These are phyloP conservation scores for Nymphalis urticae DNA, from an alignment of 2,888 invertebrate genomes.

Conservation along the genomic window DNA sequence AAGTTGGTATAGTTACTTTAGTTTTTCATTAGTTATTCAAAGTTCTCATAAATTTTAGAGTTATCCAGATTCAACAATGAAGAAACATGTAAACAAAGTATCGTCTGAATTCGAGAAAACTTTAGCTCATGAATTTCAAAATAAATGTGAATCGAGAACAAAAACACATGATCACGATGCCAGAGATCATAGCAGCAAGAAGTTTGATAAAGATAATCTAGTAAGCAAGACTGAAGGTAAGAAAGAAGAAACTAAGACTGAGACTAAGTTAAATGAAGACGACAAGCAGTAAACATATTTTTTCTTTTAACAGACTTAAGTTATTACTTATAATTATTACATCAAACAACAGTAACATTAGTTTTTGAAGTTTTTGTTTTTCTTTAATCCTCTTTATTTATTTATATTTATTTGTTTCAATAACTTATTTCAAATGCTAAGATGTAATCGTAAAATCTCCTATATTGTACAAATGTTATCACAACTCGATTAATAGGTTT, in stretches of 20 bases:
- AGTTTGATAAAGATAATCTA: conserved; percentile 54
- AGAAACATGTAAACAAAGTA: conserved; percentile 72
- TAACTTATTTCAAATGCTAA: conserved; percentile 27
- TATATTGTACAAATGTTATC: conserved; percentile 32
- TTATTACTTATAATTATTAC: conserved; percentile 12
- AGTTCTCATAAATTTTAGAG: conserved; percentile 53
- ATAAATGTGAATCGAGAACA: conserved; percentile 60
- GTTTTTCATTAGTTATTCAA: neutral
- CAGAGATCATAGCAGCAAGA: conserved; percentile 48
- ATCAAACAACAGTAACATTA: conserved; percentile 10
- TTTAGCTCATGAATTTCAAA: conserved; percentile 69
- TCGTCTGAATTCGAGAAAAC: conserved; percentile 73
- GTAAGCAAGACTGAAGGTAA: conserved; percentile 49
- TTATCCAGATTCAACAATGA: conserved; percentile 71
- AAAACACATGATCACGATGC: conserved; percentile 52
- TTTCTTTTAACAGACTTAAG: neutral
- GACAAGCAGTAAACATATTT: conserved; percentile 53
- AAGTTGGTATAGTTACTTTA: too few species aligned
- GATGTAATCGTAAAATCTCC: conserved; percentile 36
- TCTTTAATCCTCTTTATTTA: conserved; percentile 32
- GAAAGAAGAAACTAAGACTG: conserved; percentile 55
- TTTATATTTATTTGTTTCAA: conserved; percentile 34
- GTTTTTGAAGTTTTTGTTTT: conserved; percentile 36
- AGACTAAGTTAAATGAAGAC: conserved; percentile 51
- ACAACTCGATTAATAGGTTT: conserved; percentile 35